Percentiles rank a stretch among this genome's conserved stretches.
Evolutionary conservation across 1,140 invertebrate genomes (phyloP).

Genomic region (Bombyx mandarina): DNA sequence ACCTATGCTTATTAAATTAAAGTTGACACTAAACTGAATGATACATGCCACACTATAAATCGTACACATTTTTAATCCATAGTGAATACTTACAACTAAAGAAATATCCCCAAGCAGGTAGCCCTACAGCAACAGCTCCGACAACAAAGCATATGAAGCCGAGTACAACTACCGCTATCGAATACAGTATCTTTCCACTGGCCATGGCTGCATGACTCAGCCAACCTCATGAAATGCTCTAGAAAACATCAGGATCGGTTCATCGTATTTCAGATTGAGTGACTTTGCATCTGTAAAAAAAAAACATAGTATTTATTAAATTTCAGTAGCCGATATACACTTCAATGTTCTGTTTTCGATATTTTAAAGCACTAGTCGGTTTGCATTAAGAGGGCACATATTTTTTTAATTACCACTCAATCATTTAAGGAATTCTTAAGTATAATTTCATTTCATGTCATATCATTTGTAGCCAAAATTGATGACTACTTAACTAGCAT

Average conservation of each 20-base stretch:
- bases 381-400: no score
- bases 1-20: no score
- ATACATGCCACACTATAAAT: no score
- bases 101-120: constrained; percentile 87
- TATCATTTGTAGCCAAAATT: no score
- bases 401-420: no score
- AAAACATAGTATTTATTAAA: constrained; percentile 8
- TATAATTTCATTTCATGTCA: no score
- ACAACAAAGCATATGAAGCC: constrained; percentile 84
- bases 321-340: no score
- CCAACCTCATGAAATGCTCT: constrained; percentile 33
- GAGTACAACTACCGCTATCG: constrained; percentile 80
- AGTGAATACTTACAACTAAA: constrained; percentile 71
- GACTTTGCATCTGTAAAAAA: constrained; percentile 23
- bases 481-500: no score
- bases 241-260: constrained; percentile 39
- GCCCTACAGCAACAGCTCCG: constrained; percentile 80
- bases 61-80: background rate
- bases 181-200: constrained; percentile 74
- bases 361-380: no score
- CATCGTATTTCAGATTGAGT: constrained; percentile 5
- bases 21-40: no score
- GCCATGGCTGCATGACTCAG: constrained; percentile 68
- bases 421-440: no score
- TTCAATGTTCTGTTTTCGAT: no score